Evolutionary conservation across 2,113 vertebrate species (phyloP), one percentile per base, ranked within the genome.

Genomic region (Gulo gulo): DNA sequence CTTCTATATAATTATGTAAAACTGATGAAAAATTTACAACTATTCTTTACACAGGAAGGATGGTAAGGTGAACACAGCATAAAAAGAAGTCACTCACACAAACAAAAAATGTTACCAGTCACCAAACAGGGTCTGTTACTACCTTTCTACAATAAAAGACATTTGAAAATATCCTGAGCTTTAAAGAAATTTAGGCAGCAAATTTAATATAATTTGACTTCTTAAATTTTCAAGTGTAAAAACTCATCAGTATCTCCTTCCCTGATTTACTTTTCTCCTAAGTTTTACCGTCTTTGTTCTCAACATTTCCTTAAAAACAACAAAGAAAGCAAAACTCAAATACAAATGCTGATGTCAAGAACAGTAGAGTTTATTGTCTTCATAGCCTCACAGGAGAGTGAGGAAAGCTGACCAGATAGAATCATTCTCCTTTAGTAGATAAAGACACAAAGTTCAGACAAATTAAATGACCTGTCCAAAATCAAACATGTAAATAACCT

Each of bases 141-240:
- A 21, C 42, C 47, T 95, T 42, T 26, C 26, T 39, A 89, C 26
- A 36, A 57, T 21, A 61, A 50, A 90, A 90, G n/a, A 82, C 8
- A 74, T 7, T 36, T 84, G 61, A 91, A 91, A 91, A 86, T 57
- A 67, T 29, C 15, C 55, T 10, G 12, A 42, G 23, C 61, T 79
- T 91, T 92, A 85, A 91, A 47, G 39, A 55, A 26, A 65, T 45
- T 45, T 26, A 82, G 9, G 39, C 8, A 88, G 2, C 13, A 29
- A 34, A 83, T 69, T 73, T 83, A 47, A 65, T 63, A 73, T 90
- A 47, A 65, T 59, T 8, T 39, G 11, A 94, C 20, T 83, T 74
- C 14, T 31, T 61, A 67, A 79, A 45, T 96, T 96, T 83, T 79
- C 39, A 88, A 79, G 83, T 34, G n/a, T 20, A 91, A 91, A 91